Conservation (phyloP, 2,113 vertebrate species). For the Bungarus multicinctus region DNA sequence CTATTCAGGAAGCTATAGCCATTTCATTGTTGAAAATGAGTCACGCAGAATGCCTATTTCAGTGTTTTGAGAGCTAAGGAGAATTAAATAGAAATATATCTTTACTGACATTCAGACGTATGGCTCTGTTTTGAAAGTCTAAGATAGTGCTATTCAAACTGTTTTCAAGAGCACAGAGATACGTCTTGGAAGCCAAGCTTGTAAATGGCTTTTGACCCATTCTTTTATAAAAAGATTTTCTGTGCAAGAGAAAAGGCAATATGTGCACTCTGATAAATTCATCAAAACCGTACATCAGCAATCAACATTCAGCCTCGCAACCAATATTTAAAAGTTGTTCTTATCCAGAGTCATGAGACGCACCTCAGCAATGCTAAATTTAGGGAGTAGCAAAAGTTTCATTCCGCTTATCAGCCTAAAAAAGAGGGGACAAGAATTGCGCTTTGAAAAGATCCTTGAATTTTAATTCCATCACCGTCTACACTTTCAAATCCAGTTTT, state of each 20-base stretch:
- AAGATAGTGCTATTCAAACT: not conserved
- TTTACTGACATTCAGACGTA: not conserved
- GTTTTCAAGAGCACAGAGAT: not conserved
- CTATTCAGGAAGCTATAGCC: not conserved
- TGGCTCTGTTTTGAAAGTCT: not conserved
- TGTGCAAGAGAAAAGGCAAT: not conserved
- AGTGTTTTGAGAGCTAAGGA: not conserved
- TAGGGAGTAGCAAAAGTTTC: not conserved
- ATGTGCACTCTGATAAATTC: not conserved
- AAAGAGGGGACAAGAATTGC: not conserved
- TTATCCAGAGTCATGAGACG: not conserved
- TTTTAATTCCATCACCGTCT: not conserved
- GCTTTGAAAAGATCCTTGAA: not conserved
- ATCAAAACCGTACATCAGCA: not conserved
- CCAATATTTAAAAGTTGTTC: not conserved
- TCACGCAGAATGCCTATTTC: slow-evolving; percentile 13
- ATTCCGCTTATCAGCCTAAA: not conserved
- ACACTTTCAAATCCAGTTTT: not conserved
- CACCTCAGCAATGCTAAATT: not conserved
- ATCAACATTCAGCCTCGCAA: not conserved
- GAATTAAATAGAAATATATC: not conserved
- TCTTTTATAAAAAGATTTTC: not conserved
- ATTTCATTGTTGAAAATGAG: slow-evolving; percentile 15
- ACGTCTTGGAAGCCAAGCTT: not conserved
- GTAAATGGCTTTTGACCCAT: not conserved